These are phyloP conservation scores for Trachelus tabidus DNA, from an alignment of 2,888 invertebrate species.

Conservation along the genomic window DNA sequence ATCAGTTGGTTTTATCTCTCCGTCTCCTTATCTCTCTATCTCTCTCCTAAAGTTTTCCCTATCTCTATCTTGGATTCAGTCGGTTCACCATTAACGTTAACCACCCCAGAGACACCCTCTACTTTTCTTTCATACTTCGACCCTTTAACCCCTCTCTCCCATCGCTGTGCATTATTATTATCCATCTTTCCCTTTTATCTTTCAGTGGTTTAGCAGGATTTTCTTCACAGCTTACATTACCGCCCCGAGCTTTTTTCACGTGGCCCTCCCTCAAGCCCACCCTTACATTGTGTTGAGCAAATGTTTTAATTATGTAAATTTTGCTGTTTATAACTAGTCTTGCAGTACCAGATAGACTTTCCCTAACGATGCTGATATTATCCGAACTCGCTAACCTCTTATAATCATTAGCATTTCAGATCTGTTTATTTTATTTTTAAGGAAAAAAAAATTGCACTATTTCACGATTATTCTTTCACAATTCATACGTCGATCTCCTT, in stretches of 20 bases:
- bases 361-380: not conserved
- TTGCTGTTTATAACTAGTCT: slow-evolving; percentile 31
- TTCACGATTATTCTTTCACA: too few species aligned
- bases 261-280: not conserved
- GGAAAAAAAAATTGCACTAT: too few species aligned
- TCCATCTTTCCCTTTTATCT: slow-evolving; percentile 2
- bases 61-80: not conserved
- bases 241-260: slow-evolving; percentile 27
- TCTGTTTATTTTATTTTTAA: too few species aligned
- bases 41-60: not conserved
- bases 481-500: too few species aligned
- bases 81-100: too few species aligned
- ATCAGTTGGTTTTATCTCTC: not conserved
- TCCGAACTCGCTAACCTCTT: too few species aligned
- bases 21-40: not conserved
- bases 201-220: slow-evolving; percentile 37
- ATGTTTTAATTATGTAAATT: slow-evolving; percentile 49
- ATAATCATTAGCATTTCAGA: too few species aligned
- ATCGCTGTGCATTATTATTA: slow-evolving; percentile 25
- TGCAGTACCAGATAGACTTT: slow-evolving; percentile 12
- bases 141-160: slow-evolving; percentile 14
- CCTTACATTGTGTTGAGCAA: slow-evolving; percentile 24
- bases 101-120: slow-evolving; percentile 9
- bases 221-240: slow-evolving; percentile 37
- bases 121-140: slow-evolving; percentile 8